Base-by-base conservation (phyloP, 2,888 invertebrate genomes). In the Cybosia mesomella region DNA sequence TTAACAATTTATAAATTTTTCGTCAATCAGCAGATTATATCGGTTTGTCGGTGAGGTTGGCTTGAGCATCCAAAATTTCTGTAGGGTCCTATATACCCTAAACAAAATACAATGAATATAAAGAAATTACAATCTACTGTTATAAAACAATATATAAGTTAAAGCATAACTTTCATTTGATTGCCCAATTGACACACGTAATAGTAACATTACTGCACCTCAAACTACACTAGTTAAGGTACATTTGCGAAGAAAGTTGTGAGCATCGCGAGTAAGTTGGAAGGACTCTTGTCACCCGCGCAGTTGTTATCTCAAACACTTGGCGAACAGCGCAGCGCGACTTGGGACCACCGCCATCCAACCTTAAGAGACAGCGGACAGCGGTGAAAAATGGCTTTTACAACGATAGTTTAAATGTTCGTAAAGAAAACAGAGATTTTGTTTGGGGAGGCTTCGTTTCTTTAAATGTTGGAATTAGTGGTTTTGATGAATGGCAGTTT, bases 301-400 rank as follows among this genome's bases (percentile, higher is more conserved):
- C 86, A 87, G 87, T 91, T 89, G 91, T 91, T 91, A 91, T 91
- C 91, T 89, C 85, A 86, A 88, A 87, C 88, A 87, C 87, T 89
- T 83, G 83, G 82, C 73, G 84, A 85, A 84, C 84, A 84, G 84
- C 80, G 82, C 78, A 74, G 77, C 75, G 80, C 76, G 73, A 75
- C 79, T 75, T 79, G 80, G 79, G 67, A 67, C 80, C 80, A 83
- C 71, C 61, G 43, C 68, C 64, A 72, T 68, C 65, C 32, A 58
- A 60, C 55, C 67, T 74, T 64, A 80, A 68, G 78, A 71, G 75
- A 60, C 69, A 71, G 80, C 77, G 80, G 73, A 54, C 36, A 21
- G 15, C 58, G 2, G 70, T 61, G 66, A 73, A 72, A 73, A 71
- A 77, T 74, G 43, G 34, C 55, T 67, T 67, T 32, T 32, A 57